phyloP scores from a whole-genome alignment of 1,140 invertebrate genomes.

The Papilio machaon region DNA sequence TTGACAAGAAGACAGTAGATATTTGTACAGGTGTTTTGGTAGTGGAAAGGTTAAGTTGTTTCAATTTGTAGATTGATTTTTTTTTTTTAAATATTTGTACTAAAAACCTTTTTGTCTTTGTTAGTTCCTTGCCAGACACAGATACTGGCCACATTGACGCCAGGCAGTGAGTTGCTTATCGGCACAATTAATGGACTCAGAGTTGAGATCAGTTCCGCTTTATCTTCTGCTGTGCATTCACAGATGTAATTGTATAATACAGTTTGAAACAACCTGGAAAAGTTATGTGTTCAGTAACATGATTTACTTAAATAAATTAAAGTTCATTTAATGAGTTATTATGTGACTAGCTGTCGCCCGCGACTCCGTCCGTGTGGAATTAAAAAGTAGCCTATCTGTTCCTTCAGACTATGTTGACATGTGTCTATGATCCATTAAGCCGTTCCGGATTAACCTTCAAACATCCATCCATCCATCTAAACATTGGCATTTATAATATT shows the following conservation, averaged over 20 bases:
- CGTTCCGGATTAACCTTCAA: no score
- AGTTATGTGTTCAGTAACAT: background rate
- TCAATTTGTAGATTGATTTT: background rate
- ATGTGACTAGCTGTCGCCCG: background rate
- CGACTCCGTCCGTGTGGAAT: no score
- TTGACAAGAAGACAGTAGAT: no score
- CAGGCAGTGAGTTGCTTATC: conserved; percentile 92
- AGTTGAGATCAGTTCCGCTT: conserved; percentile 87
- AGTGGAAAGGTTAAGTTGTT: no score
- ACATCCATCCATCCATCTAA: no score
- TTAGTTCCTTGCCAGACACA: conserved; percentile 94
- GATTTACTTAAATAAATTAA: no score
- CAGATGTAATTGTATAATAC: conserved; percentile 91
- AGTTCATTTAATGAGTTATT: no score
- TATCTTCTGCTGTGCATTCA: conserved; percentile 87
- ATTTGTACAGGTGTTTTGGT: no score
- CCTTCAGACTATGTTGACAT: no score
- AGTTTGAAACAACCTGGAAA: conserved; percentile 87
- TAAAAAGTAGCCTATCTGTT: no score
- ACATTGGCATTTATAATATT: no score
- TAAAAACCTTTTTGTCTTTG: conserved; percentile 86
- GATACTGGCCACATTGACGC: conserved; percentile 89
- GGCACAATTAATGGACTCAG: conserved; percentile 88
- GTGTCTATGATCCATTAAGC: no score
- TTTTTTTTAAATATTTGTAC: background rate